Evolutionary conservation across 1,140 invertebrate species (phyloP).

Genomic region (Trigoniulus corallinus): DNA sequence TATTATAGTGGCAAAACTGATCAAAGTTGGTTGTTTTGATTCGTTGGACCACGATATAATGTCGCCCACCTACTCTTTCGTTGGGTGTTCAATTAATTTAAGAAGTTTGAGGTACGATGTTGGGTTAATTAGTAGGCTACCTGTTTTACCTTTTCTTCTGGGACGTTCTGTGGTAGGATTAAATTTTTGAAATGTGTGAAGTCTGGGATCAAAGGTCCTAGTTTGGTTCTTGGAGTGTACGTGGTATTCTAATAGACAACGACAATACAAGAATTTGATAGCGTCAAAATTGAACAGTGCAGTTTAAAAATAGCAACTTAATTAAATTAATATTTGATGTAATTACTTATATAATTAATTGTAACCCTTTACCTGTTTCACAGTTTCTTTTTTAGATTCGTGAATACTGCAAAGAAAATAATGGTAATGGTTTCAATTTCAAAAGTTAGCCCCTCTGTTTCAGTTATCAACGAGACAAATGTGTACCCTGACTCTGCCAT

Average conservation of each 20-base stretch:
- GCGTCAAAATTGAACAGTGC: neutral
- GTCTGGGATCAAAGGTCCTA: slow-evolving; percentile 32
- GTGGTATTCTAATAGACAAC: slow-evolving; percentile 10
- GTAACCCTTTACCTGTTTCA: slow-evolving; percentile 24
- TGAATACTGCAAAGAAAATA: slow-evolving; percentile 16
- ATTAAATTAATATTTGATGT: too few species aligned
- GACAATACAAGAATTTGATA: neutral
- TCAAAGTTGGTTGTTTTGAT: too few species aligned
- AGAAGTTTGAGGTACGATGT: too few species aligned
- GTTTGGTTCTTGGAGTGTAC: slow-evolving; percentile 25
- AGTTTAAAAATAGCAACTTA: too few species aligned
- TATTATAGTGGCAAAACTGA: too few species aligned
- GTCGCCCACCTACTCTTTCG: too few species aligned
- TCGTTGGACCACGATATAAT: too few species aligned
- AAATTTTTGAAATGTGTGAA: slow-evolving; percentile 32
- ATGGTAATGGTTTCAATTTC: slow-evolving; percentile 1
- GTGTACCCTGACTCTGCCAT: too few species aligned
- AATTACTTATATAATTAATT: too few species aligned
- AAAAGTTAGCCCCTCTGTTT: neutral
- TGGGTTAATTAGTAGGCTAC: too few species aligned
- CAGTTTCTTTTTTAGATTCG: slow-evolving; percentile 21
- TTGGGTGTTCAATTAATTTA: too few species aligned
- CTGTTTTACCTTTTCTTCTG: slow-evolving; percentile 29
- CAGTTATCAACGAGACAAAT: too few species aligned
- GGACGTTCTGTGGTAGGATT: slow-evolving; percentile 25